These are phyloP conservation scores for Simalia tracyae DNA, from an alignment of 2,797 vertebrate species.

Conservation along the genomic window DNA sequence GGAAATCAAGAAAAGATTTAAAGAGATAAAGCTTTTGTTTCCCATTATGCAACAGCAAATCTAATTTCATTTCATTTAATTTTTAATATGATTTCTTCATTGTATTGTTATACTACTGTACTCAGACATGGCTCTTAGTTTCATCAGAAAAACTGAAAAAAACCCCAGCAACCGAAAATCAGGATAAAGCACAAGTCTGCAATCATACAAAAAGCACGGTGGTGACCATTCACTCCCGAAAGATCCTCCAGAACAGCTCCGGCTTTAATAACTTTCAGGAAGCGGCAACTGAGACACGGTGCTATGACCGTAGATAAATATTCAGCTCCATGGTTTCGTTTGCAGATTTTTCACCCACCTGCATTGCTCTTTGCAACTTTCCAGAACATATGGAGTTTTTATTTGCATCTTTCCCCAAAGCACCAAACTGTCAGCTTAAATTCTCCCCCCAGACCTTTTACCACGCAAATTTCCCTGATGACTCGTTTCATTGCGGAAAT, in stretches of 20 bases:
- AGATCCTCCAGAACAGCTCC: no score
- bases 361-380: background rate
- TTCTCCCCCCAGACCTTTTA: background rate
- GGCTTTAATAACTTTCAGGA: background rate
- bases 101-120: background rate
- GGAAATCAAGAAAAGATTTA: background rate
- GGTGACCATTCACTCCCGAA: no score
- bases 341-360: background rate
- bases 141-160: background rate
- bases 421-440: background rate
- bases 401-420: background rate
- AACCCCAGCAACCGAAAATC: no score
- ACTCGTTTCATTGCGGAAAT: background rate
- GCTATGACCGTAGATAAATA: background rate
- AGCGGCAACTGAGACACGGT: background rate
- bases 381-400: background rate
- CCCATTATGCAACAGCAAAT: background rate
- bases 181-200: no score
- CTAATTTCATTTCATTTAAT: no score
- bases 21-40: background rate
- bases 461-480: background rate
- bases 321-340: background rate
- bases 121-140: background rate
- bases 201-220: no score
- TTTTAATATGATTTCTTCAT: background rate